phyloP scores from a whole-genome alignment of 2,888 invertebrate genomes.

The Agriopis aurantiaria region DNA sequence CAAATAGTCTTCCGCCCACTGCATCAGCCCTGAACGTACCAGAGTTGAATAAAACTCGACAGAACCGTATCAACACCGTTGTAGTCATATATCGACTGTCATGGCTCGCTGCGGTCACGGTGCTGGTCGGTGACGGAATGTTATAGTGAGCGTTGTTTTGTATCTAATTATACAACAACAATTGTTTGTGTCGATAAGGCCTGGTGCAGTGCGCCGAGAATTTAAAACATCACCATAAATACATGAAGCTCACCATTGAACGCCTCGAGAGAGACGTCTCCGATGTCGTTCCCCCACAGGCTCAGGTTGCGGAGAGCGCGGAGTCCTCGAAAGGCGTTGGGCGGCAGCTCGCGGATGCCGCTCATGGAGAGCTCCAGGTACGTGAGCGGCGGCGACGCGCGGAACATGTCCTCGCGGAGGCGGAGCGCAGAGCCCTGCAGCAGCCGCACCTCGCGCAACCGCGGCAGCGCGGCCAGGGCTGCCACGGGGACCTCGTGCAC shows the following conservation, averaged over 20 bases:
- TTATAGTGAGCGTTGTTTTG: too few species aligned
- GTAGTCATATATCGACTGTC: too few species aligned
- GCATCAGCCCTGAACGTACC: too few species aligned
- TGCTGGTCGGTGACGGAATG: too few species aligned
- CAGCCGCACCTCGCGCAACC: not conserved
- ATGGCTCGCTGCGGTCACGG: too few species aligned
- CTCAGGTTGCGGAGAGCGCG: not conserved
- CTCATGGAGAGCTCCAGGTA: constrained; percentile 14
- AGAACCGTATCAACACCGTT: too few species aligned
- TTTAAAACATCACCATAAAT: too few species aligned
- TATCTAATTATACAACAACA: too few species aligned
- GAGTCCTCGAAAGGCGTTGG: constrained; percentile 11
- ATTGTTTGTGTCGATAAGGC: too few species aligned
- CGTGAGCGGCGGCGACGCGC: not conserved
- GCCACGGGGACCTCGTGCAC: constrained; percentile 1
- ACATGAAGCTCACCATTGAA: constrained; percentile 9
- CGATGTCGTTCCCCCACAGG: constrained; percentile 18
- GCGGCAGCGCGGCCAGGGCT: not conserved
- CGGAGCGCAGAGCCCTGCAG: not conserved
- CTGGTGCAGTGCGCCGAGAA: too few species aligned
- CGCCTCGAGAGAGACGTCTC: not conserved
- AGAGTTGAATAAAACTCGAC: too few species aligned
- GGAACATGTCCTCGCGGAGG: constrained; percentile 16
- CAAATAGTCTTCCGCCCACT: too few species aligned
- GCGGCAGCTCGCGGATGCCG: not conserved